A percentile compares a stretch with the other conserved stretches of the same genome.
Evolutionary conservation across 2,113 vertebrate genomes (phyloP).

Genomic region (Nesospiza acunhae): DNA sequence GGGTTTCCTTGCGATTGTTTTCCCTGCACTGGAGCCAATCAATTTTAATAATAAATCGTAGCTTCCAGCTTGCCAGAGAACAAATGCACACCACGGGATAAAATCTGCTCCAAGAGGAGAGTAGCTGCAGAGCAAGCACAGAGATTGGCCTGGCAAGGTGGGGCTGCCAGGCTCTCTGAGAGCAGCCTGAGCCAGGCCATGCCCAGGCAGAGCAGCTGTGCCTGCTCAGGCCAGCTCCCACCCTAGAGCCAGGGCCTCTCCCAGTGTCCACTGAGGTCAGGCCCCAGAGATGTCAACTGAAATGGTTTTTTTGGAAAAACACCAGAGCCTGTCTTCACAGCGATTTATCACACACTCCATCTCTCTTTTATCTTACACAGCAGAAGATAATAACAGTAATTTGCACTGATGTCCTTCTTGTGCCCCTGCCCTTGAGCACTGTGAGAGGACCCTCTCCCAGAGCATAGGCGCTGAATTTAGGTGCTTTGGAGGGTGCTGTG

Average conservation of each 20-base stretch:
- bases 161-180: not conserved
- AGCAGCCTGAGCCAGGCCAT: not conserved
- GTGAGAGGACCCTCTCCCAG: not conserved
- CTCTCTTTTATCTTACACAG: not conserved
- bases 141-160: not conserved
- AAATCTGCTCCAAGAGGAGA: not conserved
- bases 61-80: constrained; percentile 46
- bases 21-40: constrained; percentile 45
- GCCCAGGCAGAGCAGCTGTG: not conserved
- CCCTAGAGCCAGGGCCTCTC: not conserved
- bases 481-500: not conserved
- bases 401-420: not conserved
- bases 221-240: not conserved
- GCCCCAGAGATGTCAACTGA: not conserved
- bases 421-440: not conserved
- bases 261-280: rapidly evolving
- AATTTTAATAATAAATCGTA: constrained; percentile 69
- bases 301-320: not conserved
- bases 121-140: not conserved
- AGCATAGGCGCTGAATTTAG: not conserved
- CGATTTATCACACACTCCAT: not conserved
- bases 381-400: not conserved
- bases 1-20: constrained; percentile 56
- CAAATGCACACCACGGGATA: not conserved
- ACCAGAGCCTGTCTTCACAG: not conserved